Conservation (phyloP, 2,888 invertebrate genomes). For the Diaprepes abbreviatus region DNA sequence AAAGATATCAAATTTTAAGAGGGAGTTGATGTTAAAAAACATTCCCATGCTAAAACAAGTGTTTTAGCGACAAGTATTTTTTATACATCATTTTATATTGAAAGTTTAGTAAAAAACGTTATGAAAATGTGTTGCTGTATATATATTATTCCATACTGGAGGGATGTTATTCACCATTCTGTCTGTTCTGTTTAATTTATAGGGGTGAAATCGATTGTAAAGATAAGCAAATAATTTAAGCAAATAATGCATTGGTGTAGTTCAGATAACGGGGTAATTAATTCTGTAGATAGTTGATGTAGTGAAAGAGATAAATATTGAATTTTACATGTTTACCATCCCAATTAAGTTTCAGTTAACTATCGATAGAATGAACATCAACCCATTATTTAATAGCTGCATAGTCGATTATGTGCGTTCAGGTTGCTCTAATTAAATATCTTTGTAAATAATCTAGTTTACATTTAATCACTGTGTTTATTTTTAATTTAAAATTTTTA, state of each 20-base stretch:
- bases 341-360: constrained; percentile 6
- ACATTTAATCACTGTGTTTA: too few species aligned
- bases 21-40: not conserved
- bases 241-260: constrained; percentile 7
- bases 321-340: not conserved
- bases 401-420: not conserved
- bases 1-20: not conserved
- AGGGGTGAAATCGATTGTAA: constrained; percentile 13
- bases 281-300: constrained; percentile 10
- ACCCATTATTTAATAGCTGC: not conserved
- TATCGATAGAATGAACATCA: not conserved
- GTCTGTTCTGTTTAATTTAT: constrained; percentile 13
- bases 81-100: not conserved
- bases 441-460: too few species aligned
- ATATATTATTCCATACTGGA: not conserved
- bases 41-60: not conserved
- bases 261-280: constrained; percentile 13
- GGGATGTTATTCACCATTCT: not conserved
- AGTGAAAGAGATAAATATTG: constrained; percentile 6
- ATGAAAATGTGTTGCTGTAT: not conserved
- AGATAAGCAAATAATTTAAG: constrained; percentile 7
- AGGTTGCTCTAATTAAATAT: not conserved
- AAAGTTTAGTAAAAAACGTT: not conserved
- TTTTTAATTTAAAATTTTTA: too few species aligned
- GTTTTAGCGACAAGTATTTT: not conserved